Evolutionary conservation across 2,888 invertebrate species (phyloP).

Genomic region (Ophraella communa): DNA sequence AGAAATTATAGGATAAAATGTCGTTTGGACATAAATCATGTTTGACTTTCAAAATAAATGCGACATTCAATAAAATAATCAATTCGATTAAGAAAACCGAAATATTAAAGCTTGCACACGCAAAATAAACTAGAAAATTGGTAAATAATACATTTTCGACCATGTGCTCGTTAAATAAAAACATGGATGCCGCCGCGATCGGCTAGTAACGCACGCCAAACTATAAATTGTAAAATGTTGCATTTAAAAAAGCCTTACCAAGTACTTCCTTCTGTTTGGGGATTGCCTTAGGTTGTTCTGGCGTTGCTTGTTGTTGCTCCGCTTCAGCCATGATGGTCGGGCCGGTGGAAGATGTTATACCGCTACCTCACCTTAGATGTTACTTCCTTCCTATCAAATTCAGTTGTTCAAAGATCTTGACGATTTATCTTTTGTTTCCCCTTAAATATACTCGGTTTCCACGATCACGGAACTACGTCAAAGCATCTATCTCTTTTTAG

Average conservation of each 20-base stretch:
- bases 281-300: slow-evolving; percentile 66
- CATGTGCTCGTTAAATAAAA: slow-evolving; percentile 53
- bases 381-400: slow-evolving; percentile 69
- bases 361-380: slow-evolving; percentile 78
- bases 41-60: background rate
- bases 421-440: slow-evolving; percentile 51
- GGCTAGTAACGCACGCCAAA: slow-evolving; percentile 40
- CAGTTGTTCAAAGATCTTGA: slow-evolving; percentile 60
- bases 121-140: background rate
- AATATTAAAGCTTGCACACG: background rate
- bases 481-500: slow-evolving; percentile 11
- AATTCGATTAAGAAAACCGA: background rate
- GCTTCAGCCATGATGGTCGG: slow-evolving; percentile 87
- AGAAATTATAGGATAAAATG: too few species aligned
- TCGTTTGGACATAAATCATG: background rate
- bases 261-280: slow-evolving; percentile 85
- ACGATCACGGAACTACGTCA: slow-evolving; percentile 36
- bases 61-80: background rate
- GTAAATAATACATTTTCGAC: slow-evolving; percentile 30
- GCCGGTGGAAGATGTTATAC: slow-evolving; percentile 78
- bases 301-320: slow-evolving; percentile 70
- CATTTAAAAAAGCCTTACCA: slow-evolving; percentile 66
- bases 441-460: slow-evolving; percentile 49
- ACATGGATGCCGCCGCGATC: slow-evolving; percentile 55
- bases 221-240: slow-evolving; percentile 22